Conservation (phyloP, 2,113 vertebrate species). For the Pontoporia blainvillei region DNA sequence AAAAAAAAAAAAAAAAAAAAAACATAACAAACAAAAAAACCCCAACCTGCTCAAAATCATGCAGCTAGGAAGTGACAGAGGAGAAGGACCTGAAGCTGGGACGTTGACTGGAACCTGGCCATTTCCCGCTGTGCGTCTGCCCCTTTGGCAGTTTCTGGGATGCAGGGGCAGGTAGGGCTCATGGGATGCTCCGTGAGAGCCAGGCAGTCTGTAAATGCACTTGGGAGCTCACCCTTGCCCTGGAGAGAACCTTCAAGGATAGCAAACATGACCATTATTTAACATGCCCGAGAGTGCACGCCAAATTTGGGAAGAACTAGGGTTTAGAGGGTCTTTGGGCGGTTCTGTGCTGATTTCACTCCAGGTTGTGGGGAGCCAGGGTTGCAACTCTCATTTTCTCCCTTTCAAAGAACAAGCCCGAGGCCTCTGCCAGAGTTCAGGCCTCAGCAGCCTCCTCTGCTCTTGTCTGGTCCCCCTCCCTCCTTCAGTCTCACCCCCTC, state of each 20-base stretch:
- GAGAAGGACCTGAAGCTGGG: neutral
- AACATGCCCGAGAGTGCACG: neutral
- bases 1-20: too few relatives aligned
- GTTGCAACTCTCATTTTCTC: neutral
- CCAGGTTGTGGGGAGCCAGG: neutral
- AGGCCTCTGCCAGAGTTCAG: neutral
- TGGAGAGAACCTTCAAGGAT: neutral
- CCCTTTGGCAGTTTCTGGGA: neutral
- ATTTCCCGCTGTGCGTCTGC: rapidly evolving
- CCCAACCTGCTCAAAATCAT: neutral
- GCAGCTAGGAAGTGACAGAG: neutral
- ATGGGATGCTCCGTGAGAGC: neutral
- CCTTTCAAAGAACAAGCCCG: neutral
- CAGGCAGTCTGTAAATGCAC: neutral
- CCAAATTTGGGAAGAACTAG: neutral
- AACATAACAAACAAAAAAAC: too few relatives aligned
- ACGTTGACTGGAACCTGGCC: too few relatives aligned
- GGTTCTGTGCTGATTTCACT: neutral
- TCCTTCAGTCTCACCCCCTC: neutral
- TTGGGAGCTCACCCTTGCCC: neutral
- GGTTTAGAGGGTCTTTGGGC: neutral
- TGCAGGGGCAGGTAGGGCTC: rapidly evolving
- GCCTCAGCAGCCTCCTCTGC: neutral
- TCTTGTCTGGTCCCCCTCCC: neutral
- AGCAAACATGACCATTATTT: neutral